Evolutionary conservation across 37 sponge, comb jelly and placozoan genomes (phyloP), one percentile per base, ranked within the genome.

Genomic region (Bolinopsis microptera): DNA sequence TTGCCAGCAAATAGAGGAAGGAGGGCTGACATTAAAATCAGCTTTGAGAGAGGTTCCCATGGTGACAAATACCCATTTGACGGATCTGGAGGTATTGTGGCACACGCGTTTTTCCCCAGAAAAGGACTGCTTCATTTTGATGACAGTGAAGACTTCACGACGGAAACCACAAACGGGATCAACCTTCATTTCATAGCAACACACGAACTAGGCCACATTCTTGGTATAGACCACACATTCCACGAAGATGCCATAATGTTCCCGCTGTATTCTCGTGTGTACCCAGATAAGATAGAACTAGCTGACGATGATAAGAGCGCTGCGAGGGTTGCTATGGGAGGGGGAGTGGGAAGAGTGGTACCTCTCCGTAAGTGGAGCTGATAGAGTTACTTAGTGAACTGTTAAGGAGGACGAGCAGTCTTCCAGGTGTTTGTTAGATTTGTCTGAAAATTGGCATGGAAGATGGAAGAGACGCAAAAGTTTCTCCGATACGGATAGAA

Each of bases 151-250:
- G 13, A 18, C 61, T 48, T 48, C 61, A 13, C 61, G 13, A 5
- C 61, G 13, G 13, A 48, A 5, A 48, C 5, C 5, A 13, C 5
- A 13, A 13, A 13, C 9, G 61, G 61, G 5, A 48, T 48, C 5
- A 48, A 48, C 61, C 13, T 48, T 13, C 61, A 48, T 13, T 48
- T 48, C 61, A 48, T 48, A 5, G 61, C 61, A 18, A 48, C 61
- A 13, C 80, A 77, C 35, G 80, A 77, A 32, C 26, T 77, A 22
- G 80, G 80, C 21, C 80, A 77, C 35, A 77, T 77, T 3, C 80
- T 77, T 33, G 80, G 80, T 9, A 77, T 77, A 21, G 32, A 77
- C 26, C 80, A 77, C 80, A 18, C 61, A 13, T 48, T 48, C 13
- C 33, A 27, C 1, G 80, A 77, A 1, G 32, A 77, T 36, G 80